phyloP scores from a whole-genome alignment of 2,888 invertebrate species.

The Caenorhabditis sp. region DNA sequence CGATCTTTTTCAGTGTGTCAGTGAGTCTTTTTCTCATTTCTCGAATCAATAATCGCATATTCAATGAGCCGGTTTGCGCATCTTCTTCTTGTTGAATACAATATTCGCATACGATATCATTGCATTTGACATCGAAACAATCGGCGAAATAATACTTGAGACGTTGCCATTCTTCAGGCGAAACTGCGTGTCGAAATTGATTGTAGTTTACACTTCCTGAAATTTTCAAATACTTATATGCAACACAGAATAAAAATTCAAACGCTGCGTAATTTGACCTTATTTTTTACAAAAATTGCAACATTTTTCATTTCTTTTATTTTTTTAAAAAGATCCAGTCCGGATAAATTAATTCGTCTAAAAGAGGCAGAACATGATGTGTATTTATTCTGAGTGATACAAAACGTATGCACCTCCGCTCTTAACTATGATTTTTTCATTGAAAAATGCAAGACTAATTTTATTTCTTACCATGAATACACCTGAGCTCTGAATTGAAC shows the following conservation, averaged over 20 bases:
- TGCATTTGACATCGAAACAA: conserved; percentile 33
- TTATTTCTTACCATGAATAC: conserved; percentile 43
- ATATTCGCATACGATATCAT: conserved; percentile 24
- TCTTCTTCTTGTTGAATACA: conserved; percentile 33
- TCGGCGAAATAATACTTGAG: conserved; percentile 35
- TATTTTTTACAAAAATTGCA: no score
- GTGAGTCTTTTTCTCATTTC: conserved; percentile 33
- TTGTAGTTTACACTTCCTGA: conserved; percentile 41
- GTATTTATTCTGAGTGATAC: background rate
- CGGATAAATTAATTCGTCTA: no score
- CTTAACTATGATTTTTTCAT: background rate
- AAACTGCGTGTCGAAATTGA: conserved; percentile 48
- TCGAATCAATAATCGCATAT: conserved; percentile 23
- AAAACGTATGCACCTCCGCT: background rate
- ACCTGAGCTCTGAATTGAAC: conserved; percentile 46
- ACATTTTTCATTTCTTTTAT: no score
- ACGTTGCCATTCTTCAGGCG: conserved; percentile 58
- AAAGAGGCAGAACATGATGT: no score
- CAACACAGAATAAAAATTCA: no score
- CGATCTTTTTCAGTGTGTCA: conserved; percentile 23
- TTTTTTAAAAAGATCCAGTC: background rate
- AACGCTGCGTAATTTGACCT: no score
- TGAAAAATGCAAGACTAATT: no score
- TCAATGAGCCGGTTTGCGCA: conserved; percentile 20
- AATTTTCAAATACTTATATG: no score